Conservation (phyloP, 2,797 vertebrate species). For the Rhynchonycteris naso region DNA sequence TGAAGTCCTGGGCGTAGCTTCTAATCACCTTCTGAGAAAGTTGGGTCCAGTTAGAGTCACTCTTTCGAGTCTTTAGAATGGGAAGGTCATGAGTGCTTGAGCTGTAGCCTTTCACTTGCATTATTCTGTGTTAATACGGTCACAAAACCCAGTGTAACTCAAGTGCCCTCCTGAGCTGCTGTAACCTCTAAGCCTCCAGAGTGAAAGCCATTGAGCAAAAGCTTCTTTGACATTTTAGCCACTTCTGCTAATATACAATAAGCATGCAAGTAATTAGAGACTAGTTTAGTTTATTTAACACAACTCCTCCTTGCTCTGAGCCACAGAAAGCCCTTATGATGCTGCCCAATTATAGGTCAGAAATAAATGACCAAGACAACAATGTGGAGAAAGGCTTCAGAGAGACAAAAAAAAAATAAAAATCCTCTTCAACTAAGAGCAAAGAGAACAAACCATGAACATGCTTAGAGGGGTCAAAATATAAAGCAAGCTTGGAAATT, state of each 20-base stretch:
- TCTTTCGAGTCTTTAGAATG: not conserved
- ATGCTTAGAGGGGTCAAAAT: slow-evolving; percentile 60
- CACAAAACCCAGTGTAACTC: slow-evolving; percentile 62
- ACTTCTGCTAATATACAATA: slow-evolving; percentile 76
- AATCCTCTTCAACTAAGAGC: slow-evolving; percentile 69
- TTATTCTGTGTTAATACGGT: slow-evolving; percentile 39
- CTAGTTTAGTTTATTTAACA: slow-evolving; percentile 74
- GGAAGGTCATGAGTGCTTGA: not conserved
- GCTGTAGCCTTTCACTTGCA: not conserved
- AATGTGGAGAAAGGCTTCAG: slow-evolving; percentile 51
- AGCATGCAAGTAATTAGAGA: slow-evolving; percentile 76
- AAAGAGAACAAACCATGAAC: slow-evolving; percentile 51
- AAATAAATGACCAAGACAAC: slow-evolving; percentile 74
- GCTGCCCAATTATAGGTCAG: slow-evolving; percentile 75
- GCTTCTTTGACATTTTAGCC: slow-evolving; percentile 73
- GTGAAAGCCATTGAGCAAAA: slow-evolving; percentile 63
- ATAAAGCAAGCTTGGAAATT: slow-evolving; percentile 70
- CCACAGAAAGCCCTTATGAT: slow-evolving; percentile 69
- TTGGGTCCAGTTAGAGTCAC: not conserved
- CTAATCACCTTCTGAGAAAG: not conserved
- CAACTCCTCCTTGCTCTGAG: slow-evolving; percentile 61
- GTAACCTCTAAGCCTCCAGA: slow-evolving; percentile 41
- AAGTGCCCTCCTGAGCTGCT: slow-evolving; percentile 61
- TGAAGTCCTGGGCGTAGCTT: not conserved
- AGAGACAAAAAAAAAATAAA: slow-evolving; percentile 58